Evolutionary conservation across 2,888 invertebrate genomes (phyloP).

Genomic region (Diachrysia chrysitis): DNA sequence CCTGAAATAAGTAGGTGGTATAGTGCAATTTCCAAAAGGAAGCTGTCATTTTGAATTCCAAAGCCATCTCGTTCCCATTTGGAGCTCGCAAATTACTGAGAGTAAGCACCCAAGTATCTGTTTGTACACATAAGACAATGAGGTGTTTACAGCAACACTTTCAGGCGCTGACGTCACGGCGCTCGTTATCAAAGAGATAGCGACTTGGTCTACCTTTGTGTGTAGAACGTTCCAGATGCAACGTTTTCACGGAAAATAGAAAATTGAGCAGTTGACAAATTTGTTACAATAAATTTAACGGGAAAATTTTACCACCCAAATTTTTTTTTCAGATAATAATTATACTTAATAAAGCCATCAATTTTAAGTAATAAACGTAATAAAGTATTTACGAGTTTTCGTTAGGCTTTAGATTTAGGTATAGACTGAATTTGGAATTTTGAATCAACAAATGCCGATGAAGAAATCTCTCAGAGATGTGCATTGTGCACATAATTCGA

Average conservation of each 20-base stretch:
- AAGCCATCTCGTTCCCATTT: neutral
- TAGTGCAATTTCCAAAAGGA: neutral
- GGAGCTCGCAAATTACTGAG: slow-evolving; percentile 6
- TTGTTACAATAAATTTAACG: neutral
- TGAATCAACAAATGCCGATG: no score
- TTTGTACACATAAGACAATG: slow-evolving; percentile 50
- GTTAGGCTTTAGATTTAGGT: no score
- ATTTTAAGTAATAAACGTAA: no score
- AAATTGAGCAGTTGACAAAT: neutral
- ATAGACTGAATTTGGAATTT: no score
- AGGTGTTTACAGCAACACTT: slow-evolving; percentile 53
- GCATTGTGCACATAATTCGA: no score
- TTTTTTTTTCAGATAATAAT: no score
- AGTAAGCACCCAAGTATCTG: slow-evolving; percentile 18
- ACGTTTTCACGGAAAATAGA: neutral
- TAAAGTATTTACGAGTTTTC: no score
- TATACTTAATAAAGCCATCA: no score
- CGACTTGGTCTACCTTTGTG: slow-evolving; percentile 16
- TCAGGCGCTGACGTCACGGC: slow-evolving; percentile 55
- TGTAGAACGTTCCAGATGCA: slow-evolving; percentile 29
- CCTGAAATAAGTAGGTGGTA: neutral
- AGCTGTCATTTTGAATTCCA: slow-evolving; percentile 5
- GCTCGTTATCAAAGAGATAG: slow-evolving; percentile 50
- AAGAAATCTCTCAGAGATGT: no score
- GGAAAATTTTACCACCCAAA: no score